Evolutionary conservation across 2,113 vertebrate species (phyloP), one percentile per base, ranked within the genome.

Genomic region (Regulus satrapa): DNA sequence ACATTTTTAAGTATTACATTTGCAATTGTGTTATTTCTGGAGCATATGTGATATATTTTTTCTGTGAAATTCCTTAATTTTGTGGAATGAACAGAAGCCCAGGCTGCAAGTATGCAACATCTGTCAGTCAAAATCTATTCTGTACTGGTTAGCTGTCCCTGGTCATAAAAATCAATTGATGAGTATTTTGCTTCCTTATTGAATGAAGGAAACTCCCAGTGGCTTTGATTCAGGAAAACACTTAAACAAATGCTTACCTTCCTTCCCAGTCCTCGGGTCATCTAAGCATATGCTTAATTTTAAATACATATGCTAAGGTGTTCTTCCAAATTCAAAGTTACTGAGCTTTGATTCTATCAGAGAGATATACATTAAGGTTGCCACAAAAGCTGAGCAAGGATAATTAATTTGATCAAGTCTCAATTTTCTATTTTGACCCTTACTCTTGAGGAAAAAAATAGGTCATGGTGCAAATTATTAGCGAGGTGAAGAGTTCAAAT

Each of bases 401-500:
- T 56, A 79, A 81, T 18, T 26, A 40, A 68, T 71, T 68, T 76
- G 34, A 87, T 62, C 36, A 54, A 73, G 38, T 36, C 40, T 69
- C 46, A 76, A 29, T 54, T 32, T 82, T 88, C 55, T 5, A 49
- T 78, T 88, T 88, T 62, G 66, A 69, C 34, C 29, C 78, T 68
- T 79, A 73, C 11, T 79, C 32, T 54, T 51, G 25, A 85, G 41
- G 25, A 32, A 80, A 82, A 86, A 87, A 85, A 59, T n/a, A 95
- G 64, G 76, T 81, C 69, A 81, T 0, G 1, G 45, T 36, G 73
- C 58, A 88, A 89, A 75, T 71, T 88, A 93, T 62, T 54, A 93
- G 41, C 28, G 82, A 93, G 89, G 78, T 92, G 74, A 96, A 91
- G 74, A 94, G 89, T 91, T 95, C 81, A 95, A 91, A 89, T 69